Conservation (phyloP, 2,797 vertebrate species). For the Gallirallus australis region DNA sequence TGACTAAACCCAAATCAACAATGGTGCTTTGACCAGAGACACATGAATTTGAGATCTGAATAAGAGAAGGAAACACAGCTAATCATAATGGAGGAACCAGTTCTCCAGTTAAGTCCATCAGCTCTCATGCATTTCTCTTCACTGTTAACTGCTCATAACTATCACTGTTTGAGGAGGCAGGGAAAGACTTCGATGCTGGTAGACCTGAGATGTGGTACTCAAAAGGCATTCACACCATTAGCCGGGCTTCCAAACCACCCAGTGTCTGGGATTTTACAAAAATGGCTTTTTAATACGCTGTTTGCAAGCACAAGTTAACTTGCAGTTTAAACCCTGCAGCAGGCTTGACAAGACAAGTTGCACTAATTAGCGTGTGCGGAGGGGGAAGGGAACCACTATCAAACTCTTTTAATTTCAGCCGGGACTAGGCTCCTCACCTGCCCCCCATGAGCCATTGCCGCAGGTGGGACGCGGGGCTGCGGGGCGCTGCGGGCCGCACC, state of each 20-base stretch:
- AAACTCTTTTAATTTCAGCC: background rate
- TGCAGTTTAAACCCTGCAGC: background rate
- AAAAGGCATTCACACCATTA: background rate
- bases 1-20: background rate
- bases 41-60: background rate
- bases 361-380: background rate
- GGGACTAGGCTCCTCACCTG: background rate
- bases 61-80: background rate
- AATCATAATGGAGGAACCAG: background rate
- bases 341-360: constrained; percentile 46
- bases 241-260: rapidly evolving
- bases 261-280: background rate
- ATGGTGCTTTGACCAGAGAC: background rate
- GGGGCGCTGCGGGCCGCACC: background rate
- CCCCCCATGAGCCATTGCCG: background rate
- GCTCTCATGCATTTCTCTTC: background rate
- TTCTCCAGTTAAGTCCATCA: background rate
- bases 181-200: background rate
- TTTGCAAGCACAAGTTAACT: background rate
- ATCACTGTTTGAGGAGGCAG: background rate
- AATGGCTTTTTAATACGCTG: background rate
- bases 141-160: background rate
- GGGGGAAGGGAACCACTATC: background rate
- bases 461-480: background rate
- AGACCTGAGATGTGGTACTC: background rate